Base-by-base conservation (phyloP, 2,888 invertebrate genomes). In the Cheilosia urbana region DNA sequence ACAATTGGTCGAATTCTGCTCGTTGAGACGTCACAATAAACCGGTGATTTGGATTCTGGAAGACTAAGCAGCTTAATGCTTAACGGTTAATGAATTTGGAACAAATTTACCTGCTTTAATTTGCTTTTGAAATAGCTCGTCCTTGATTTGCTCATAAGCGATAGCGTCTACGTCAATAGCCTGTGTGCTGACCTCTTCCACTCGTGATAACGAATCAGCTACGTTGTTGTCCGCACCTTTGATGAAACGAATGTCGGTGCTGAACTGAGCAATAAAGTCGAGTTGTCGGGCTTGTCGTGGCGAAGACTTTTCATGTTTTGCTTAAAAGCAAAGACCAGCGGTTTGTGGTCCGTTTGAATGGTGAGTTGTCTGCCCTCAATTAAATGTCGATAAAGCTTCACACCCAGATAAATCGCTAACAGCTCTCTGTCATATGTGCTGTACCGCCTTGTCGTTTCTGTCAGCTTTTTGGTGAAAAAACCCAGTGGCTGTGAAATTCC, bases 361-460 rank as follows among this genome's bases (percentile, higher is more conserved):
- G 42, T 62, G 47, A 75, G 83, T 11, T 53, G 21, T 15, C 87
- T 27, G 3, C 79, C 87, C 42, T 88, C 87, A 5, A 88, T 24
- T 37, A 87, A 80, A 65, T 87, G 87, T 42, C 81, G 87, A 57
- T 88, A 88, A 63, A 88, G 87, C 57, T 89, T 89, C 0, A 92
- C 87, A 0, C 90, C 89, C 37, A 88, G 81, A 69, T 91, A 92
- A 3, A 90, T 90, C 0, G 91, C 92, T 4, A 91, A 87, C 0
- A 93, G 88, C 84, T 92, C 91, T 2, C 91, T 40, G 77, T 93
- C 92, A 78, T 91, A 92, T 0, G 87, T 78, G 13, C 77, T 73
- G 21, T 91, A 92, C 3, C 90, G 90, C 17, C 60, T 72, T 78
- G 92, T 89, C 0, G 90, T 72, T 0, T 89, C 81, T 19, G 79